Conservation (phyloP, 1,140 invertebrate species). For the Temnothorax curvispinosus region DNA sequence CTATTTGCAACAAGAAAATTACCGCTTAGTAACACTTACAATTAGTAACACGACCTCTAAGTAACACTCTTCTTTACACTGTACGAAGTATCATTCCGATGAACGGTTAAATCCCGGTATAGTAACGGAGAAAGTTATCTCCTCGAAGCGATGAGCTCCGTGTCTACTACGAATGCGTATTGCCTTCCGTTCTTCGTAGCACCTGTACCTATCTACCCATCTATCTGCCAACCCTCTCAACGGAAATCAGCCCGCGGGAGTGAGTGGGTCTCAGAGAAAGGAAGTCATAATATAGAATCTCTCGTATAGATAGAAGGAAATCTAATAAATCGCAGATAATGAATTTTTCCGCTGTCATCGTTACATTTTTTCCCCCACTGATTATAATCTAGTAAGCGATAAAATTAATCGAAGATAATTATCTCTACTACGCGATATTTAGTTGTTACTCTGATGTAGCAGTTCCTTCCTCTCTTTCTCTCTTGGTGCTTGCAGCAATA, state of each 20-base stretch:
- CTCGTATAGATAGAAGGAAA: constrained; percentile 17
- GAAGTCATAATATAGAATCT: neutral
- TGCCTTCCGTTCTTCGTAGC: constrained; percentile 18
- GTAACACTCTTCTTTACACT: constrained; percentile 7
- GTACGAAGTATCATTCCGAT: neutral
- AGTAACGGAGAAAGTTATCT: constrained; percentile 35
- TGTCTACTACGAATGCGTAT: constrained; percentile 20
- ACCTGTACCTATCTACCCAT: constrained; percentile 10
- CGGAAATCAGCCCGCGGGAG: constrained; percentile 36
- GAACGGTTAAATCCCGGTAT: constrained; percentile 26
- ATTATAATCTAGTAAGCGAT: neutral
- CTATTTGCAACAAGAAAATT: constrained; percentile 43
- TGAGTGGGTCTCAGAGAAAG: neutral
- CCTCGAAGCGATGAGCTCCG: constrained; percentile 7
- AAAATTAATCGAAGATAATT: neutral
- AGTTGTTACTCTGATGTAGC: neutral
- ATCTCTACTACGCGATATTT: neutral
- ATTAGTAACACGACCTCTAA: neutral
- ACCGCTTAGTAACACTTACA: neutral
- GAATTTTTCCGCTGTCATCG: neutral
- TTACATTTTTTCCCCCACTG: neutral
- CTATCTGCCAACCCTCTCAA: constrained; percentile 1
- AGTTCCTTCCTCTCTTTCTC: no score
- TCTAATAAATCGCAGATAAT: constrained; percentile 5
- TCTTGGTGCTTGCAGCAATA: neutral